Conservation (phyloP, 2,113 vertebrate species). For the Gopherus flavomarginatus region DNA sequence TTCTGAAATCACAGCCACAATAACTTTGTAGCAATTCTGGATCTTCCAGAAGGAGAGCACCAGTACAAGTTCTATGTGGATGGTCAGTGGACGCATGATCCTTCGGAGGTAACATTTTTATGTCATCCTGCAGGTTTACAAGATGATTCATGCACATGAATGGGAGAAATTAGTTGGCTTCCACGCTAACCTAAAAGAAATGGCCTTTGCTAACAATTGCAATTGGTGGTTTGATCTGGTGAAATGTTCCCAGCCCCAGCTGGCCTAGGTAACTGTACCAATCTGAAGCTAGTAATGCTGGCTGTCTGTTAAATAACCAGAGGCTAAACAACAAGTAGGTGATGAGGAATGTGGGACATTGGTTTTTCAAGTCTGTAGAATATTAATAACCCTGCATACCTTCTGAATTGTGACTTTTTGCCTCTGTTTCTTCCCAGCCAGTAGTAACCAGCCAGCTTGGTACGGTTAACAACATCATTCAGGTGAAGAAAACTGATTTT, state of each 20-base stretch:
- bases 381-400: background rate
- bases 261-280: background rate
- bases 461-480: conserved; percentile 93
- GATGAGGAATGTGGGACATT: background rate
- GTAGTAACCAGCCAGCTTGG: conserved; percentile 92
- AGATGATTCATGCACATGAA: background rate
- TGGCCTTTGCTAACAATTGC: background rate
- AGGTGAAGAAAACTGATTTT: conserved; percentile 96
- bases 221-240: background rate
- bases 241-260: background rate
- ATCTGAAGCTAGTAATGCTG: background rate
- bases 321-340: background rate
- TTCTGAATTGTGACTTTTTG: conserved; percentile 27
- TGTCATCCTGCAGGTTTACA: rapidly evolving
- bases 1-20: conserved; percentile 86
- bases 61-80: conserved; percentile 98
- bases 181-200: background rate
- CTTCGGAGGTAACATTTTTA: conserved; percentile 85
- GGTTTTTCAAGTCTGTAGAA: background rate
- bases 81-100: conserved; percentile 96
- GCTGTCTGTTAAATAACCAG: background rate
- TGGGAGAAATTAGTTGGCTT: background rate
- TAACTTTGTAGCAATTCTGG: conserved; percentile 95
- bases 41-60: conserved; percentile 97
- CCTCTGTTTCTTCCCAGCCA: conserved; percentile 80